These are phyloP conservation scores for Pampus argenteus DNA, from an alignment of 2,797 vertebrate species.

Conservation along the genomic window DNA sequence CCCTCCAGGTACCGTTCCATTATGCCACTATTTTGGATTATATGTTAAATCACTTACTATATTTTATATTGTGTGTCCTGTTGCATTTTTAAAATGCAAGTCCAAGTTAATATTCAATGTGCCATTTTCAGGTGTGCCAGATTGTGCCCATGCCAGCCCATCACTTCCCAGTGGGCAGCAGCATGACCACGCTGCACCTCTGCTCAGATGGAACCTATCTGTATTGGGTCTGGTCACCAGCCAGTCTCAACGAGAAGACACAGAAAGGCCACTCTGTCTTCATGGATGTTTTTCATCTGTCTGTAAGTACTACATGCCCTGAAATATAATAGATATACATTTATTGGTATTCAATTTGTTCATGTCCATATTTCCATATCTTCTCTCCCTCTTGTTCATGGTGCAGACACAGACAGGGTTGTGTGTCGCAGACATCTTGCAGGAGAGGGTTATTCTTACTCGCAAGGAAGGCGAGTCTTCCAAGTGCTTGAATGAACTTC, in stretches of 20 bases:
- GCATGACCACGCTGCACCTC: constrained; percentile 96
- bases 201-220: constrained; percentile 97
- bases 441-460: constrained; percentile 95
- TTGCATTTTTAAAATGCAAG: not conserved
- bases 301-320: constrained; percentile 80
- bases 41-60: constrained; percentile 2
- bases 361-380: not conserved
- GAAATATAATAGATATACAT: not conserved
- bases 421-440: constrained; percentile 89
- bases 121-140: constrained; percentile 90
- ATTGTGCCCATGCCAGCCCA: constrained; percentile 94
- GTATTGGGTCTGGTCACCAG: constrained; percentile 99
- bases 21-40: constrained; percentile 1
- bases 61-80: not conserved
- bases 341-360: not conserved
- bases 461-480: constrained; percentile 98
- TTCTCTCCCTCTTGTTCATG: not conserved
- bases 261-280: constrained; percentile 99
- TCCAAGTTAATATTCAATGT: constrained; percentile 4
- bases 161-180: constrained; percentile 96
- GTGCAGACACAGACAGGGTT: constrained; percentile 90
- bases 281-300: constrained; percentile 97
- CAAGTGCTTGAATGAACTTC: constrained; percentile 99
- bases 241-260: constrained; percentile 97
- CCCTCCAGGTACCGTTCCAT: constrained; percentile 89